phyloP scores from a whole-genome alignment of 2,113 vertebrate genomes.

The Capreolus pygargus region DNA sequence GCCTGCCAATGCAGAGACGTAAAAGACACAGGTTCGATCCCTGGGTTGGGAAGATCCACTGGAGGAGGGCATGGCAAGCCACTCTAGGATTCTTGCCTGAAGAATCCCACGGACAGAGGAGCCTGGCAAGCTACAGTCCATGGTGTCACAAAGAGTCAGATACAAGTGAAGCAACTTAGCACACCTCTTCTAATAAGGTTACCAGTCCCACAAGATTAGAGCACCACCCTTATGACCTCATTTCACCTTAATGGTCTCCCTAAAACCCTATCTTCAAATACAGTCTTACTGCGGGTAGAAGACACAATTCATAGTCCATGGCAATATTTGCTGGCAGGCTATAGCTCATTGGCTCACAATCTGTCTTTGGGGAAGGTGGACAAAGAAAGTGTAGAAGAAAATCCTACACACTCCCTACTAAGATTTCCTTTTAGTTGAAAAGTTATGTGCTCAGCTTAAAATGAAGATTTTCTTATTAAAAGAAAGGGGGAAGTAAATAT shows the following conservation, averaged over 20 bases:
- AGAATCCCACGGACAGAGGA: neutral
- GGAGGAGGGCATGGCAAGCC: neutral
- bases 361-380: neutral
- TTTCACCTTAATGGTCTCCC: neutral
- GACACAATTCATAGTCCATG: neutral
- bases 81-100: neutral
- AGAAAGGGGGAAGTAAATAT: neutral
- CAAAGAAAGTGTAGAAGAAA: neutral
- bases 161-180: neutral
- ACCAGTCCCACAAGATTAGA: neutral
- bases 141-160: neutral
- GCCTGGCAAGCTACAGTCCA: neutral
- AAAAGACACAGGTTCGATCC: neutral
- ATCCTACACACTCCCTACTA: neutral
- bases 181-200: neutral
- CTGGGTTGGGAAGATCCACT: neutral
- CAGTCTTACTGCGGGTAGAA: neutral
- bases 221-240: neutral
- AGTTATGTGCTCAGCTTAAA: neutral
- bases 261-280: neutral
- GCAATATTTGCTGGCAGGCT: neutral
- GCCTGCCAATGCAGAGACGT: neutral
- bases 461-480: neutral
- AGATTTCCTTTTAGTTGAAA: neutral
- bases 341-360: neutral